Evolutionary conservation across 2,888 invertebrate species (phyloP).

Genomic region (Monopis laevigella): DNA sequence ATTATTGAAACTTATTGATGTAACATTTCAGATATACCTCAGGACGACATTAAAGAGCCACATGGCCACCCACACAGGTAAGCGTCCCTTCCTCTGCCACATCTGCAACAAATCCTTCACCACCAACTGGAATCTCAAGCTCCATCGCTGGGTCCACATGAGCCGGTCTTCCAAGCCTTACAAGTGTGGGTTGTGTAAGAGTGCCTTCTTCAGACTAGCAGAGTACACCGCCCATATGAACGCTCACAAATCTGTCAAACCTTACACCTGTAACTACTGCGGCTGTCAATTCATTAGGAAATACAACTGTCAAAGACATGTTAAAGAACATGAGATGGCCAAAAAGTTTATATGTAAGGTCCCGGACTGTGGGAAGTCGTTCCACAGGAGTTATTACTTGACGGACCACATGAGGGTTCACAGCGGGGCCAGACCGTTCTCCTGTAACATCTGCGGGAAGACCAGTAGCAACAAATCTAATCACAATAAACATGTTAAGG

Average conservation of each 20-base stretch:
- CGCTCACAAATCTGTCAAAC: slow-evolving; percentile 83
- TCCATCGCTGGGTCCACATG: slow-evolving; percentile 90
- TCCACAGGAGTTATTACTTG: slow-evolving; percentile 87
- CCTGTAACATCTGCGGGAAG: slow-evolving; percentile 90
- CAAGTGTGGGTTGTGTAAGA: slow-evolving; percentile 85
- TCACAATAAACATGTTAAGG: slow-evolving; percentile 89
- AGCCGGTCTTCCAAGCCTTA: slow-evolving; percentile 84
- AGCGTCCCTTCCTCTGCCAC: slow-evolving; percentile 80
- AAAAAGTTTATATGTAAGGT: slow-evolving; percentile 80
- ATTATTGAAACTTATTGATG: too few relatives aligned
- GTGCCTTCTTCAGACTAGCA: slow-evolving; percentile 83
- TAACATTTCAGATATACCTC: slow-evolving; percentile 76
- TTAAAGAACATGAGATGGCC: slow-evolving; percentile 81
- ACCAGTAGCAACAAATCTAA: slow-evolving; percentile 90
- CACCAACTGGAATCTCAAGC: slow-evolving; percentile 89
- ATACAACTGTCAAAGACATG: slow-evolving; percentile 87
- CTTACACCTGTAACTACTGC: slow-evolving; percentile 90
- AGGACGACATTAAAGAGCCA: slow-evolving; percentile 80
- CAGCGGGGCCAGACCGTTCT: slow-evolving; percentile 81
- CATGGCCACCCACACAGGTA: slow-evolving; percentile 80
- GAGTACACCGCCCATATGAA: slow-evolving; percentile 88
- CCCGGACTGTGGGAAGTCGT: slow-evolving; percentile 81
- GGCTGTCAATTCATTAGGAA: slow-evolving; percentile 89
- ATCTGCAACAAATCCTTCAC: slow-evolving; percentile 88
- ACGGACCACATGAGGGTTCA: slow-evolving; percentile 89